Base-by-base conservation (phyloP, 2,888 invertebrate genomes). In the Megalurothrips usitatus region DNA sequence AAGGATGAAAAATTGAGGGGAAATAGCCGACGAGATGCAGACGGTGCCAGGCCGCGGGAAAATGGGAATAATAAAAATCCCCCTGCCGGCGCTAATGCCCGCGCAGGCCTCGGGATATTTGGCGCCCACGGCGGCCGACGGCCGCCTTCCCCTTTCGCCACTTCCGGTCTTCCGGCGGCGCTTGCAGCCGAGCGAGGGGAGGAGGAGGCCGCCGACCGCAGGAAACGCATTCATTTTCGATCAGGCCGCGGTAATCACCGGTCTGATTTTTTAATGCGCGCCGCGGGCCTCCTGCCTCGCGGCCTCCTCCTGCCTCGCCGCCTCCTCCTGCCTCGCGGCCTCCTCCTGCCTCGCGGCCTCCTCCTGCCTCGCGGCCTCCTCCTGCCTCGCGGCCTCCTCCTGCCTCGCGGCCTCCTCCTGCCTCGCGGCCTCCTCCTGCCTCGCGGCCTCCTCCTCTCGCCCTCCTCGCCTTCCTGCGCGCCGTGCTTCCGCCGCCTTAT, bases 191-290 rank as follows among this genome's bases (percentile, higher is more conserved):
- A 0, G 52, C 6, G 14, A 10, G 58, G 6, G 58, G 58, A 17
- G 58, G 58, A 0, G 58, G 58, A 14, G 58, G 58, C 14, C 58
- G 58, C 58, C 58, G 58, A 19, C 58, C 6, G 58, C 58, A 58
- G 58, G 58, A 58, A 58, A 58, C 58, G 58, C 68, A 75, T 75
- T 75, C 68, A 75, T 75, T 75, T 75, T 75, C 68, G 23, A 75
- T 75, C 68, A 75, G 68, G 10, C 68, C 12, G 68, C 68, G 68
- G 68, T 75, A 75, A 75, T 75, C 68, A 75, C 23, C 23, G 26
- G 23, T 12, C 26, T 75, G 68, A 75, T 75, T 75, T 75, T 23
- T 75, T 75, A 75, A 75, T 75, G 68, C 68, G 8, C 68, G 14
- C 14, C 14, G 19, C 14, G 14, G 11, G 19, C 58, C 17, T 19